phyloP scores from a whole-genome alignment of 1,140 invertebrate species.

The Euwallacea similis region DNA sequence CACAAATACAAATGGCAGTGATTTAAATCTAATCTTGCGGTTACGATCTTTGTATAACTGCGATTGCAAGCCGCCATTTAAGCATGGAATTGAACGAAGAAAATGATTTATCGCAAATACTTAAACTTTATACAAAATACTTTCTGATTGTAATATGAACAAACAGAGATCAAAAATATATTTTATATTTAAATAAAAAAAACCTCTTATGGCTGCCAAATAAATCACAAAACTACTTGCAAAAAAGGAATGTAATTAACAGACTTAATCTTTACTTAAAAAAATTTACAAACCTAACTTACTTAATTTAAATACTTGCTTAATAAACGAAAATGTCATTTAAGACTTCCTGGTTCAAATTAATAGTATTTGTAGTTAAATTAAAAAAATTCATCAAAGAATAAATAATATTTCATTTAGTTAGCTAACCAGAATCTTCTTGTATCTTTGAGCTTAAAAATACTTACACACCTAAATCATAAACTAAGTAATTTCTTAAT shows the following conservation, averaged over 20 bases:
- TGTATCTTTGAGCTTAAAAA: too few relatives aligned
- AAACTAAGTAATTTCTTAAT: constrained; percentile 10
- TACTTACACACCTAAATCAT: neutral
- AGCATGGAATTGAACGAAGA: neutral
- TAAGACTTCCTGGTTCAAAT: too few relatives aligned
- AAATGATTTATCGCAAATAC: constrained; percentile 14
- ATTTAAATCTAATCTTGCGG: constrained; percentile 21
- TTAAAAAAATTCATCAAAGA: too few relatives aligned
- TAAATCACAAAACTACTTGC: constrained; percentile 23
- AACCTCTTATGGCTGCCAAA: constrained; percentile 19
- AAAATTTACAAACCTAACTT: constrained; percentile 21
- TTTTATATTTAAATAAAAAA: constrained; percentile 16
- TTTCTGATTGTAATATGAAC: neutral
- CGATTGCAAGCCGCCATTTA: neutral
- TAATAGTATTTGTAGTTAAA: too few relatives aligned
- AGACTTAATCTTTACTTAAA: constrained; percentile 13
- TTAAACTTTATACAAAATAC: too few relatives aligned
- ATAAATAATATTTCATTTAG: too few relatives aligned
- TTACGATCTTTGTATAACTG: neutral
- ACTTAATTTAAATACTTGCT: neutral
- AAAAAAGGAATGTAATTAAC: constrained; percentile 31
- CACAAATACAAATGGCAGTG: constrained; percentile 37
- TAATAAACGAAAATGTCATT: too few relatives aligned
- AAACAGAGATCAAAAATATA: constrained; percentile 15
- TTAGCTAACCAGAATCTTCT: too few relatives aligned